Base-by-base conservation (phyloP, 2,888 invertebrate genomes). In the Dione juno region DNA sequence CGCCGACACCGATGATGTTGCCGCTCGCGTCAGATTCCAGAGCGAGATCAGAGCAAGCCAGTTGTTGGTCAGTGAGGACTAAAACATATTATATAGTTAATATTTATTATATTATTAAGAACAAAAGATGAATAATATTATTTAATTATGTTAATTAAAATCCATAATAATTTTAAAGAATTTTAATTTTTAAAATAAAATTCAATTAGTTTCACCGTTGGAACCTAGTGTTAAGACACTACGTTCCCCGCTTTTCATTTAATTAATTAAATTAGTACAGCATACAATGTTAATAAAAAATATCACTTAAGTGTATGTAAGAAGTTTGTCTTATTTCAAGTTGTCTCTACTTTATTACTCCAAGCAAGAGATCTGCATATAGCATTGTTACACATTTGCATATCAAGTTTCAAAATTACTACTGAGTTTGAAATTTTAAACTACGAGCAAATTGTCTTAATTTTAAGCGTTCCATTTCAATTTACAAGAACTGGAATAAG, bases 311-410 rank as follows among this genome's bases (percentile, higher is more conserved):
- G 21, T 21, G 41, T 21, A 41, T 41, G 41, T 28, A 59, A 59
- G 21, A 43, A 59, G 14, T 28, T 43, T 59, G n/a, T 21, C 43
- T 14, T n/a, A 9, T 28, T 28, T 7, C 0, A 28, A 61, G 21
- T 45, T 28, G 43, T 14, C n/a, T 28, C 28, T 11, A 61, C n/a
- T 28, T n/a, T 10, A 41, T 11, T 28, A 11, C 11, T 43, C 6
- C 21, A n/a, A 9, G 59, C 1, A 14, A 19, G 14, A 19, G 21
- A 41, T 14, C 10, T n/a, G 43, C 41, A 59, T 9, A 21, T 10
- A n/a, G 59, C n/a, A 10, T 61, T 61, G 59, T 61, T 45, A 43
- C 59, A 28, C 43, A 14, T 61, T 61, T 43, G 59, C 28, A 61
- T 45, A 43, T 28, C 9, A 61, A 61, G 59, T 61, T 61, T 61